These are phyloP conservation scores for Anagyrus pseudococci DNA, from an alignment of 2,888 invertebrate species.

Conservation along the genomic window DNA sequence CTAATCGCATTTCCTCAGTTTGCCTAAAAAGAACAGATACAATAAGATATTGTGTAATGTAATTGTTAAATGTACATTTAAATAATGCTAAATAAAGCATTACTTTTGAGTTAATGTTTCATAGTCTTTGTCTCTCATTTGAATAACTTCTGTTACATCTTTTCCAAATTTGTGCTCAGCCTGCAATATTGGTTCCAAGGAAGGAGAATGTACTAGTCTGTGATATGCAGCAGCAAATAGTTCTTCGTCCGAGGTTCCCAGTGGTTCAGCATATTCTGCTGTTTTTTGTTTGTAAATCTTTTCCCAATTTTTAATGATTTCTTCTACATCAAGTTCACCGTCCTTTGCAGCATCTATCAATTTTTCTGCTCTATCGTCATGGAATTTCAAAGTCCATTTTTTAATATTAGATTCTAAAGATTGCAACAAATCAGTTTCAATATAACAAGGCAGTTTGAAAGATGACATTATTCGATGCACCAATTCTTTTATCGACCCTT, in stretches of 20 bases:
- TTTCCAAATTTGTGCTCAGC: slow-evolving; percentile 88
- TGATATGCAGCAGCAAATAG: slow-evolving; percentile 87
- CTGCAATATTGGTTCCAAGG: slow-evolving; percentile 85
- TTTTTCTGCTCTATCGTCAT: slow-evolving; percentile 71
- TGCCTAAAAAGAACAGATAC: slow-evolving; percentile 66
- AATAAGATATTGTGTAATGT: background rate
- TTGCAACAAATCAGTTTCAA: slow-evolving; percentile 70
- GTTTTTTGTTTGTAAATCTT: slow-evolving; percentile 81
- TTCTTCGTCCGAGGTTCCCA: slow-evolving; percentile 84
- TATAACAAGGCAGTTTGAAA: slow-evolving; percentile 74
- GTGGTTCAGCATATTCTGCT: slow-evolving; percentile 81
- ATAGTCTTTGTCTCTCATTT: slow-evolving; percentile 77
- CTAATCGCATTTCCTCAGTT: slow-evolving; percentile 87
- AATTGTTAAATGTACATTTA: background rate
- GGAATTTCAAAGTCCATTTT: slow-evolving; percentile 71
- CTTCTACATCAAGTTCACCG: slow-evolving; percentile 74
- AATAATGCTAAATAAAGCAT: slow-evolving; percentile 10
- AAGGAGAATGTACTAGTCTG: slow-evolving; percentile 81
- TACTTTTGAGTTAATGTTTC: slow-evolving; percentile 72
- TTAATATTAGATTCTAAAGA: slow-evolving; percentile 71
- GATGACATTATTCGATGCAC: slow-evolving; percentile 71
- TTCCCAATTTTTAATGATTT: slow-evolving; percentile 80
- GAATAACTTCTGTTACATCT: slow-evolving; percentile 75
- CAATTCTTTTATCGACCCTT: slow-evolving; percentile 69
- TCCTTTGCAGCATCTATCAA: slow-evolving; percentile 69